These are phyloP conservation scores for Serilophus lunatus DNA, from an alignment of 2,113 vertebrate species.

Conservation along the genomic window DNA sequence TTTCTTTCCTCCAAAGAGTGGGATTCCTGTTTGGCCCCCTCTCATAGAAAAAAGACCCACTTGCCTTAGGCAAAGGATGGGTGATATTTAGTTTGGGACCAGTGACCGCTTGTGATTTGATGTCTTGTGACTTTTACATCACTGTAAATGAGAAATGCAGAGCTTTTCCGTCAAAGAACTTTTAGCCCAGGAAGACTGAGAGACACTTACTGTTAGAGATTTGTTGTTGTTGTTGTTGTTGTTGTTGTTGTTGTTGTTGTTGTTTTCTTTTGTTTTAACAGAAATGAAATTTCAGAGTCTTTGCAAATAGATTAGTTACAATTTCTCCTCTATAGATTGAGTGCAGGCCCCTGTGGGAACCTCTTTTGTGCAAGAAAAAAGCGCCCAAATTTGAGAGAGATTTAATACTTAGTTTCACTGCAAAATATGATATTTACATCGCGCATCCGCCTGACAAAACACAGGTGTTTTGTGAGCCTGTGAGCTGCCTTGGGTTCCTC, in stretches of 20 bases:
- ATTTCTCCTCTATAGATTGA: neutral
- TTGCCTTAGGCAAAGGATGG: neutral
- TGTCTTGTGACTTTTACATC: slow-evolving; percentile 9
- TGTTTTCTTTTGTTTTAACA: neutral
- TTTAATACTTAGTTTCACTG: neutral
- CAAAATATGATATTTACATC: neutral
- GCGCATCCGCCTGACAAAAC: neutral
- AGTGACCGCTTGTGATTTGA: slow-evolving; percentile 9
- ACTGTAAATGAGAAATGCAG: neutral
- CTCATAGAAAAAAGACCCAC: neutral
- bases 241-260: neutral
- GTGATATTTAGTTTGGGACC: slow-evolving; percentile 5
- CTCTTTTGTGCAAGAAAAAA: neutral
- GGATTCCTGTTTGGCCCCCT: neutral
- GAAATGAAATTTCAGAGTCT: neutral
- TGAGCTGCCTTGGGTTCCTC: neutral
- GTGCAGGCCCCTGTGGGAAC: neutral
- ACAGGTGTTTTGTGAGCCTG: neutral
- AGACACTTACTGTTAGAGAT: neutral
- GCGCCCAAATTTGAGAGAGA: neutral
- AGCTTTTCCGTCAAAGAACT: neutral
- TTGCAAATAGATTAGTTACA: neutral
- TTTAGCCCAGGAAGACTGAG: neutral
- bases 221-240: neutral
- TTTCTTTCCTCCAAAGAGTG: neutral